A percentile compares a stretch with the other conserved stretches of the same genome.
These are phyloP conservation scores for Microctonus aethiopoides DNA, from an alignment of 2,888 invertebrate genomes.

Conservation along the genomic window DNA sequence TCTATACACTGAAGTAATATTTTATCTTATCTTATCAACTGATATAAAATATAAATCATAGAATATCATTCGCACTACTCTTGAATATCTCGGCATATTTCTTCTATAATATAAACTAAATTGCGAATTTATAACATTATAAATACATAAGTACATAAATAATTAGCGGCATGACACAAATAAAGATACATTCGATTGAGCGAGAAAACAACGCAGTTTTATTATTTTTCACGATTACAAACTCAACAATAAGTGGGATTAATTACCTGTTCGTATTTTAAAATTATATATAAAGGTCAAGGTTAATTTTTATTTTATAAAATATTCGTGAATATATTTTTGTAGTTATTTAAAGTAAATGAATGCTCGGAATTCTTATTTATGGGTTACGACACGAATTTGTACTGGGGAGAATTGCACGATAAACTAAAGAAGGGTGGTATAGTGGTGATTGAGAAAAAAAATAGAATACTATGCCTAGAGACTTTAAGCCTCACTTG, in stretches of 20 bases:
- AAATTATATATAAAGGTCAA: not conserved
- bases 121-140: not conserved
- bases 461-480: not conserved
- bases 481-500: slow-evolving; percentile 27
- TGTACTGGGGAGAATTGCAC: not conserved
- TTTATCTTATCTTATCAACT: not conserved
- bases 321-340: not conserved
- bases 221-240: not conserved
- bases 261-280: not conserved
- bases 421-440: not conserved
- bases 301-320: not conserved
- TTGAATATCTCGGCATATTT: not conserved
- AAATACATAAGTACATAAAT: not conserved
- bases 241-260: not conserved
- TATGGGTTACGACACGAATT: not conserved
- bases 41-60: not conserved
- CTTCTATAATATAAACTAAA: not conserved
- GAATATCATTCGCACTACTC: not conserved
- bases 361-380: not conserved
- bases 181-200: not conserved
- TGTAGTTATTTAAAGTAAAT: not conserved
- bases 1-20: not conserved
- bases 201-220: not conserved
- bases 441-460: not conserved
- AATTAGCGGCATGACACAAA: too few species aligned